phyloP scores from a whole-genome alignment of 1,140 invertebrate species.

The Melipona quadrifasciata region DNA sequence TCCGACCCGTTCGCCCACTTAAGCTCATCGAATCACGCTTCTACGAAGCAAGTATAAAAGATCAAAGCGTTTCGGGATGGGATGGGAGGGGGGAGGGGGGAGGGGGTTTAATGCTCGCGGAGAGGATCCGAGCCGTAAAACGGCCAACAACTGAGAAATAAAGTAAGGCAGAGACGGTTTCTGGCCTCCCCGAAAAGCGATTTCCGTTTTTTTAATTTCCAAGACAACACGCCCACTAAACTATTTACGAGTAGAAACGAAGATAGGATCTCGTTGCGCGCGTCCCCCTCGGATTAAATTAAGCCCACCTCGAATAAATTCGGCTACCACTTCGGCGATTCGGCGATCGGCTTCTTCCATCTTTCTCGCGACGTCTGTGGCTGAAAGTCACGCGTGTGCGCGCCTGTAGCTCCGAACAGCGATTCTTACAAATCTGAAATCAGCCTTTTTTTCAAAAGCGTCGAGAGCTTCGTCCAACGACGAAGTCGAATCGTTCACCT shows the following conservation, averaged over 20 bases:
- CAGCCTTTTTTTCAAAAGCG: constrained; percentile 25
- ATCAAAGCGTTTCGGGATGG: constrained; percentile 56
- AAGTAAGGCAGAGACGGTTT: constrained; percentile 51
- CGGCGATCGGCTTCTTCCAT: not conserved
- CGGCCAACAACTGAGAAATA: constrained; percentile 57
- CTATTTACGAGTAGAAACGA: constrained; percentile 33
- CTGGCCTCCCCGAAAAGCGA: constrained; percentile 12
- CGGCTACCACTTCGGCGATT: not conserved
- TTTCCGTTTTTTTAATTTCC: constrained; percentile 46
- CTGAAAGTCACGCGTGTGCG: not conserved
- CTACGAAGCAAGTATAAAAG: constrained; percentile 63
- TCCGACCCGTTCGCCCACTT: constrained; percentile 62
- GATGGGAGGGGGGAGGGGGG: no score
- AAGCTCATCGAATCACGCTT: constrained; percentile 58
- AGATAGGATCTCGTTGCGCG: constrained; percentile 1
- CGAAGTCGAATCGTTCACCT: constrained; percentile 43
- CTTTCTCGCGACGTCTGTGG: not conserved
- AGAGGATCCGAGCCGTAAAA: constrained; percentile 53
- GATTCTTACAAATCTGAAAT: constrained; percentile 52
- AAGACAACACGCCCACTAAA: constrained; percentile 62
- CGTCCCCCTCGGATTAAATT: not conserved
- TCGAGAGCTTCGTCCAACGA: constrained; percentile 24
- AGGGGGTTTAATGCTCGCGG: constrained; percentile 52
- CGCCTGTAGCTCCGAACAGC: not conserved
- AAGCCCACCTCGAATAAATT: constrained; percentile 13